Conservation (phyloP, 2,113 vertebrate species). For the Enhydra lutris region DNA sequence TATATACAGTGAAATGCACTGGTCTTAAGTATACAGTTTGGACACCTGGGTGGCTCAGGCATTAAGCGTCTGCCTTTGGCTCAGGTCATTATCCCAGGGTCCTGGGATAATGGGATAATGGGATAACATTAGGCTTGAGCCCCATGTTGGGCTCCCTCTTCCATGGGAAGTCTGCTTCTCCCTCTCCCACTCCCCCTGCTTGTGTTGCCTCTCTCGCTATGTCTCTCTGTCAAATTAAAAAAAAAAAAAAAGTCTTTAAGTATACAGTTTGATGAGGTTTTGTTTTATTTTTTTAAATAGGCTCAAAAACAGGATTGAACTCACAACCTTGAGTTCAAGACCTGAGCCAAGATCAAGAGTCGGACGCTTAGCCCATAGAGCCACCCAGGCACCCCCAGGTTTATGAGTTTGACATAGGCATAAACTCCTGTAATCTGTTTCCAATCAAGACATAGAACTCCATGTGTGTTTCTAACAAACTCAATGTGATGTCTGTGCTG, state of each 20-base stretch:
- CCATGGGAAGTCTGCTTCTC: no score
- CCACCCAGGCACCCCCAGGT: neutral
- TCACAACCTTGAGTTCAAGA: neutral
- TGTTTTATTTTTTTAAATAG: neutral
- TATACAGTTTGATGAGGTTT: neutral
- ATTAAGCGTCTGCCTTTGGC: no score
- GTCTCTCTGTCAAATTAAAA: no score
- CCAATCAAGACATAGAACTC: neutral
- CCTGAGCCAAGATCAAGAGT: neutral
- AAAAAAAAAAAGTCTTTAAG: neutral
- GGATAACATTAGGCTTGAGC: no score
- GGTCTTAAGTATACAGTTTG: neutral
- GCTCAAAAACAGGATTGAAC: neutral
- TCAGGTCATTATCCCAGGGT: no score
- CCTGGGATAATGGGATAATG: no score
- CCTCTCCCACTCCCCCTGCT: no score
- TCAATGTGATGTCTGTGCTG: neutral
- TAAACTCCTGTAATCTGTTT: neutral
- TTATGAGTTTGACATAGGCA: neutral
- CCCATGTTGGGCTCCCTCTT: no score
- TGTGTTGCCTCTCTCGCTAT: no score
- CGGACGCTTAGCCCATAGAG: neutral
- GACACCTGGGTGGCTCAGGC: no score
- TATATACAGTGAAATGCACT: neutral
- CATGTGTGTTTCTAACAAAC: neutral